These are phyloP conservation scores for Antennarius striatus DNA, from an alignment of 2,113 vertebrate genomes.

Conservation along the genomic window DNA sequence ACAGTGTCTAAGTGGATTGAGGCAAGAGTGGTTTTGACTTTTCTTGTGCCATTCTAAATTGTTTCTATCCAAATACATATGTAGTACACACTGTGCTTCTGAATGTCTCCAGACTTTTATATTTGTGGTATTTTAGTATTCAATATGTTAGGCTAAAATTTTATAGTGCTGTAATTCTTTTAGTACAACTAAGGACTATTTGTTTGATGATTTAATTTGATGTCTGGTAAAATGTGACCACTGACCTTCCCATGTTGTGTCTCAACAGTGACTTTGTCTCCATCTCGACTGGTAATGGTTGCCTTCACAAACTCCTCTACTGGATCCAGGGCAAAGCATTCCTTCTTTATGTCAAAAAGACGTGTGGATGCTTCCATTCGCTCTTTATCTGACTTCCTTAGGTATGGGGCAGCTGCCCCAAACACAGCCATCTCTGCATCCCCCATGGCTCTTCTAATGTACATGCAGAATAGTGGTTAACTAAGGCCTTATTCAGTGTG, in stretches of 20 bases:
- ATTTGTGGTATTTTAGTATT: too few species aligned
- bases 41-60: too few species aligned
- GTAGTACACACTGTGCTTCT: too few species aligned
- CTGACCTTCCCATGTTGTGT: conserved; percentile 84
- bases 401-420: conserved; percentile 81
- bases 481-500: background rate
- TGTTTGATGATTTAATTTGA: background rate
- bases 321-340: conserved; percentile 84
- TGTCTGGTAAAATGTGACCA: background rate
- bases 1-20: too few species aligned
- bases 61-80: too few species aligned
- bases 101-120: too few species aligned
- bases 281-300: conserved; percentile 80
- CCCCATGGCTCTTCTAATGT: conserved; percentile 73
- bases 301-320: conserved; percentile 86
- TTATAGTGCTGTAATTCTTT: background rate
- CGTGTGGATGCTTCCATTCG: conserved; percentile 87
- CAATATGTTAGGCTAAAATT: too few species aligned
- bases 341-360: conserved; percentile 86
- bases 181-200: background rate
- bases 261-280: conserved; percentile 84
- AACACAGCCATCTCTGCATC: conserved; percentile 84
- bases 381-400: conserved; percentile 87
- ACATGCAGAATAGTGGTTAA: background rate
- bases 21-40: too few species aligned